Base-by-base conservation (phyloP, 2,888 invertebrate genomes). In the Acanthoscelides obtectus region DNA sequence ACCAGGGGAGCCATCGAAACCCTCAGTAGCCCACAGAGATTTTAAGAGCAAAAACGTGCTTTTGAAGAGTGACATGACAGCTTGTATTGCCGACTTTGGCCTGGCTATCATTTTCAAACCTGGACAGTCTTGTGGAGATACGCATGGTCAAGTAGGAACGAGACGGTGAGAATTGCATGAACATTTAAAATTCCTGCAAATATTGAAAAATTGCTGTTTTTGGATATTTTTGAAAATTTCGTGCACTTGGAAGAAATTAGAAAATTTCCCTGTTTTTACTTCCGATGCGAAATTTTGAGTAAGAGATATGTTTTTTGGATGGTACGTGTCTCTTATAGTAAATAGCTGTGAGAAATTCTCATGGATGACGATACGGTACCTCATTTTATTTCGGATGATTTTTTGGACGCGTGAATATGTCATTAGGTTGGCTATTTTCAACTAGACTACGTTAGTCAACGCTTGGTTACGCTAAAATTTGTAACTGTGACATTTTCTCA, bases 1-100 rank as follows among this genome's bases (percentile, higher is more conserved):
- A 0, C 89, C 90, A 19, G 90, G 90, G 0, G 88, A 91, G 72
- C 78, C 80, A 17, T 76, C 80, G 2, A 99, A 99, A 83, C 98
- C 98, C 0, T 94, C 97, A 0, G 92, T 99, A 22, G 98, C 98
- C 2, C 99, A 99, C 86, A 89, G 99, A 71, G 99, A 99, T 87
- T 97, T 99, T 83, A 99, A 99, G 85, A 97, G 97, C 75, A 97
- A 97, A 87, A 99, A 99, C 86, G 97, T 99, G 17, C 88, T 99
- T 64, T 87, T 99, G 0, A 97, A 96, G 86, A 87, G 89, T 22
- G 96, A 98, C 85, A 87, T 97, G 87, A 94, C 94, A 67, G 96
- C 97, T 4, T 98, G 98, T 82, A 94, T 99, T 78, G 98, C 98
- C 69, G 99, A 99, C 87, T 99, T 99, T 86, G 99, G 99, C 0